Base-by-base conservation (phyloP, 2,113 vertebrate species). In the Colaptes auratus region DNA sequence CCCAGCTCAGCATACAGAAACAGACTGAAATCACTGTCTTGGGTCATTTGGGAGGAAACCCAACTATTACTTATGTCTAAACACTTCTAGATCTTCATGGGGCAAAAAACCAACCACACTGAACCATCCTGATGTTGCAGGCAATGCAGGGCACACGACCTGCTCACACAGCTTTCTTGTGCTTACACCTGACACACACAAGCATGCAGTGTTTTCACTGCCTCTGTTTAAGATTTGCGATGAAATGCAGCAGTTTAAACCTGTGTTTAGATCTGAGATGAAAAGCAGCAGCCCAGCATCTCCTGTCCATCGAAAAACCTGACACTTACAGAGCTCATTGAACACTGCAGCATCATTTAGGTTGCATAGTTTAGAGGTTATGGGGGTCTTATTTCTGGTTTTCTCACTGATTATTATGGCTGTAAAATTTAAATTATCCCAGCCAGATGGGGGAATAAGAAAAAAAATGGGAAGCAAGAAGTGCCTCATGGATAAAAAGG, bases 371-470 rank as follows among this genome's bases (percentile, higher is more conserved):
- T 93, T 89, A 92, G 58, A 86, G 82, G 79, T 60, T 92, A 15
- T 44, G 14, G 14, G 14, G 14, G 14, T 44, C 92, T 60, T 89
- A 87, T 93, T 89, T 88, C 82, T 76, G 69, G 27, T 74, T 95
- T 89, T 69, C 82, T 27, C 3, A 0, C 87, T 79, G 82, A 90
- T 87, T 92, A 87, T 89, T 89, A 95, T 16, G 58, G 89, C 60
- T 88, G 64, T 96, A 87, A 95, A 95, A 89, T 58, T 73, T 94
- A 79, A 93, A 91, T 96, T 92, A 93, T 77, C 87, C 52, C 70
- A 77, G 23, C 27, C 60, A 87, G 84, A 73, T 75, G 77, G 71
- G 75, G 85, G 76, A 95, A 87, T 89, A 82, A 82, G 39, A 89
- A 86, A 85, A 64, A 39, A 39, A 39, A 39, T 39, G 60, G 76